Conservation (phyloP, 1,140 invertebrate species). For the Chelonus insularis region DNA sequence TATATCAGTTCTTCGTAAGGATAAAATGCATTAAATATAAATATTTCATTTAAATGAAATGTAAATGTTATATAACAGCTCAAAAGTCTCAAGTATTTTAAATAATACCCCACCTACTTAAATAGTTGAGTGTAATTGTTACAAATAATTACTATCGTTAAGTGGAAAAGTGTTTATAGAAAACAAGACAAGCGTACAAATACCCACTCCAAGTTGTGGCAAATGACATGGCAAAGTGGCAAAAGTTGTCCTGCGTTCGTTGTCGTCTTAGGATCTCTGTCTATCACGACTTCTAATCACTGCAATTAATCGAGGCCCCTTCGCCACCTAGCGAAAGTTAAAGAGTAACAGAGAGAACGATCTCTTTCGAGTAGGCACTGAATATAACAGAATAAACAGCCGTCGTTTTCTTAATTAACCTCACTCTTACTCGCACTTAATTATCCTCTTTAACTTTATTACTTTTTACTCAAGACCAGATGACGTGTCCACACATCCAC, state of each 20-base stretch:
- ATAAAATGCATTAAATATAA: too few species aligned
- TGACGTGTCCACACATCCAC: not conserved
- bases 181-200: slow-evolving; percentile 2
- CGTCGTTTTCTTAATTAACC: slow-evolving; percentile 28
- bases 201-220: not conserved
- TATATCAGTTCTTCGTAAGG: too few species aligned
- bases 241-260: slow-evolving; percentile 2
- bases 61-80: too few species aligned
- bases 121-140: not conserved
- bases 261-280: slow-evolving; percentile 3
- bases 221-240: slow-evolving; percentile 2
- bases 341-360: not conserved
- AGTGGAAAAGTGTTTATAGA: not conserved
- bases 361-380: slow-evolving; percentile 10
- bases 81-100: too few species aligned
- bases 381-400: slow-evolving; percentile 19
- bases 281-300: slow-evolving; percentile 27
- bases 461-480: slow-evolving; percentile 2
- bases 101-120: not conserved
- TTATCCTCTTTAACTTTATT: slow-evolving; percentile 19
- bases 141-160: slow-evolving; percentile 1
- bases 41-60: too few species aligned
- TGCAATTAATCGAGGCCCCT: slow-evolving; percentile 22
- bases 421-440: slow-evolving; percentile 25
- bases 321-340: slow-evolving; percentile 5